phyloP scores from a whole-genome alignment of 2,888 invertebrate species.

The Eupeodes luniger region DNA sequence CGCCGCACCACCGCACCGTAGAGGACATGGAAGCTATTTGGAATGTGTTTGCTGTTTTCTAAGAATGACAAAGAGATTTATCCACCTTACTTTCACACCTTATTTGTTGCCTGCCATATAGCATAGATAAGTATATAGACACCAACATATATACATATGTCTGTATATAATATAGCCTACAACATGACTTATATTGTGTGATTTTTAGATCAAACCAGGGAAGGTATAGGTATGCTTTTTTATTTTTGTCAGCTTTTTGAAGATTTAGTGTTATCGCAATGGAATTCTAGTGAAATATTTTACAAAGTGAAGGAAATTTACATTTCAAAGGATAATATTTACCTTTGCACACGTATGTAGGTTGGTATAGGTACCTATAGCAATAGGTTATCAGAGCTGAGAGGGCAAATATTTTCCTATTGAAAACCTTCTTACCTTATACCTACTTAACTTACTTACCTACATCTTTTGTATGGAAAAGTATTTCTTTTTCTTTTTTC shows the following conservation, averaged over 20 bases:
- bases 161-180: background rate
- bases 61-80: slow-evolving; percentile 59
- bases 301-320: slow-evolving; percentile 69
- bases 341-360: slow-evolving; percentile 6
- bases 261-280: slow-evolving; percentile 67
- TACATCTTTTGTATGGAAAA: background rate
- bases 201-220: slow-evolving; percentile 1
- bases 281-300: slow-evolving; percentile 62
- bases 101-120: background rate
- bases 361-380: background rate
- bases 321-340: slow-evolving; percentile 67
- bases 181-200: slow-evolving; percentile 18
- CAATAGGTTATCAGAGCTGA: slow-evolving; percentile 20
- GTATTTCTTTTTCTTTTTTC: background rate
- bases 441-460: no score
- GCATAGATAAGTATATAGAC: no score
- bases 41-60: slow-evolving; percentile 51
- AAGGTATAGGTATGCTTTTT: no score
- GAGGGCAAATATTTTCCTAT: slow-evolving; percentile 22
- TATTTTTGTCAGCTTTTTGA: slow-evolving; percentile 23
- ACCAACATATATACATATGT: no score
- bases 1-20: background rate
- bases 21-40: background rate
- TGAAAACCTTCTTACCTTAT: background rate
- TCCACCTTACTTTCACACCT: slow-evolving; percentile 34